These are phyloP conservation scores for Drosophila pruinosa DNA, from an alignment of 1,140 invertebrate species.

Conservation along the genomic window DNA sequence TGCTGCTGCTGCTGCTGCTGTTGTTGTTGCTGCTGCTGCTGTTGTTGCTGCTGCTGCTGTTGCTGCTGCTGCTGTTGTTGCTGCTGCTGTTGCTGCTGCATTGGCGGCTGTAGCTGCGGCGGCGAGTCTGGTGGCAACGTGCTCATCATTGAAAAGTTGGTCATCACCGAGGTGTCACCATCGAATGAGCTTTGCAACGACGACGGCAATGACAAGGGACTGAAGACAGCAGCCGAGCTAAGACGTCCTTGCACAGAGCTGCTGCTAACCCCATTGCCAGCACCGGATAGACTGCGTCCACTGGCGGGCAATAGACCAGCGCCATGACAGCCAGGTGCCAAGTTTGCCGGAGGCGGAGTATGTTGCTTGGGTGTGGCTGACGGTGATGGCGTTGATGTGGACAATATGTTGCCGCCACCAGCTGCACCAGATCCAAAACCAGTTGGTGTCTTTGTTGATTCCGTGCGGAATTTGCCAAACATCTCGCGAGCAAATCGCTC, in stretches of 20 bases:
- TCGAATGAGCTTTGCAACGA: slow-evolving; percentile 91
- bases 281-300: slow-evolving; percentile 7
- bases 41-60: slow-evolving; percentile 81
- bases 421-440: slow-evolving; percentile 2
- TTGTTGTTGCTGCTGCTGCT: slow-evolving; percentile 28
- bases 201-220: slow-evolving; percentile 87
- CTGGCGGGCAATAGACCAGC: slow-evolving; percentile 11
- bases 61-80: slow-evolving; percentile 39
- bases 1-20: slow-evolving; percentile 38
- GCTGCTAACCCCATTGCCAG: slow-evolving; percentile 23
- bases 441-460: slow-evolving; percentile 75
- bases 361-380: slow-evolving; percentile 28
- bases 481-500: slow-evolving; percentile 87
- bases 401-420: background rate
- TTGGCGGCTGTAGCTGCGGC: slow-evolving; percentile 44
- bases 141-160: slow-evolving; percentile 83
- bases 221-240: slow-evolving; percentile 74
- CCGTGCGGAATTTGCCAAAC: slow-evolving; percentile 89
- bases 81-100: slow-evolving; percentile 38
- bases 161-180: slow-evolving; percentile 83
- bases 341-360: slow-evolving; percentile 20
- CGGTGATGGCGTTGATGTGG: slow-evolving; percentile 5
- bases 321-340: slow-evolving; percentile 16
- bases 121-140: slow-evolving; percentile 82
- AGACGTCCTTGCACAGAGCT: slow-evolving; percentile 64